Conservation (phyloP, 2,888 invertebrate species). For the Maniola hyperantus region DNA sequence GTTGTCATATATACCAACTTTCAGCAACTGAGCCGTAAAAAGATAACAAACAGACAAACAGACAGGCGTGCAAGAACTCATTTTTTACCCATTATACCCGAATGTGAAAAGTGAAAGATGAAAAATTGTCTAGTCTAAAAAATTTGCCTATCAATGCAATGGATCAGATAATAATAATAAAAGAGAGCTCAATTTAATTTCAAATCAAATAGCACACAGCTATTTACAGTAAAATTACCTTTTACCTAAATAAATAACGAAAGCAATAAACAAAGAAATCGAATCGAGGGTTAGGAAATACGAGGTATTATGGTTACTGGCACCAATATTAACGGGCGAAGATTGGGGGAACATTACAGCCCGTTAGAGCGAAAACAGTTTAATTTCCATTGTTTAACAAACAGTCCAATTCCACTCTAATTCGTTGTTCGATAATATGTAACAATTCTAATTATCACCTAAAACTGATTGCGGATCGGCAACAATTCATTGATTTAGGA, state of each 20-base stretch:
- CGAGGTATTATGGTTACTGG: conserved; percentile 57
- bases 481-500: conserved; percentile 47
- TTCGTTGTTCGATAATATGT: conserved; percentile 67
- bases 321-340: conserved; percentile 50
- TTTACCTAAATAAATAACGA: conserved; percentile 10
- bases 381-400: conserved; percentile 73
- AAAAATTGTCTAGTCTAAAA: neutral
- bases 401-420: conserved; percentile 61
- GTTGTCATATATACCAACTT: too few species aligned
- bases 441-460: conserved; percentile 68
- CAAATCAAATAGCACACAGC: neutral
- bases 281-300: conserved; percentile 57
- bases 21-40: too few species aligned
- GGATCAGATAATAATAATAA: neutral
- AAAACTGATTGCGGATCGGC: conserved; percentile 48
- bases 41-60: too few species aligned
- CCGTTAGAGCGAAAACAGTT: conserved; percentile 69
- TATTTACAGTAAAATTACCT: conserved; percentile 11
- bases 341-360: conserved; percentile 57
- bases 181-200: neutral
- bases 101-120: neutral
- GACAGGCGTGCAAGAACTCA: too few species aligned
- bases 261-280: conserved; percentile 53
- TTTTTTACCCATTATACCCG: too few species aligned
- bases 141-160: neutral